These are phyloP conservation scores for Idaea aversata DNA, from an alignment of 2,888 invertebrate species.

Conservation along the genomic window DNA sequence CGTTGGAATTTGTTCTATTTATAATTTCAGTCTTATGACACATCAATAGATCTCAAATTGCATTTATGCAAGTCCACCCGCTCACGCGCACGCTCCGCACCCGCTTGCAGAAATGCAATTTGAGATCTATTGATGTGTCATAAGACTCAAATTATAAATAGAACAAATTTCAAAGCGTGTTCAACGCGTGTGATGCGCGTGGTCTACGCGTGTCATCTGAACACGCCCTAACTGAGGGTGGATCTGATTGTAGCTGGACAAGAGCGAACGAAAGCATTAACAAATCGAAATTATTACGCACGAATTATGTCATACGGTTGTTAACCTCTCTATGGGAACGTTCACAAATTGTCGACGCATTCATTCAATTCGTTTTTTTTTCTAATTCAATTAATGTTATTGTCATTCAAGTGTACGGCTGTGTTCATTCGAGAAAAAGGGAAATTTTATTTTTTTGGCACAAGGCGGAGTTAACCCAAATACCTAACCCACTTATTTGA, in stretches of 20 bases:
- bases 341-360: constrained; percentile 24
- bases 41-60: no score
- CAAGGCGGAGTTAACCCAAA: not conserved
- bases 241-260: not conserved
- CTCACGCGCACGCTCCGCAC: no score
- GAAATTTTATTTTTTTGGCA: constrained; percentile 1
- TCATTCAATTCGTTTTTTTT: constrained; percentile 10
- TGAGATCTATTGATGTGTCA: no score
- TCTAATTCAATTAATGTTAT: constrained; percentile 2
- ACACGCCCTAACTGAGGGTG: not conserved
- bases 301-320: constrained; percentile 38
- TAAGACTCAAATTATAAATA: no score
- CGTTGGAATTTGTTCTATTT: no score
- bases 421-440: constrained; percentile 3
- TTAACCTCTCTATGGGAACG: constrained; percentile 35
- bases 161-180: no score
- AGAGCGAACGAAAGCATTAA: constrained; percentile 36
- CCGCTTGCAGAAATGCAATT: no score
- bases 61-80: no score
- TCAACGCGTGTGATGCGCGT: no score
- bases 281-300: constrained; percentile 50
- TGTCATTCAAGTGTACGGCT: constrained; percentile 7
- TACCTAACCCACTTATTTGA: not conserved
- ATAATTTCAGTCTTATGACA: no score
- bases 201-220: no score